Evolutionary conservation across 1,140 invertebrate genomes (phyloP).

Genomic region (Drosophila rhopaloa): DNA sequence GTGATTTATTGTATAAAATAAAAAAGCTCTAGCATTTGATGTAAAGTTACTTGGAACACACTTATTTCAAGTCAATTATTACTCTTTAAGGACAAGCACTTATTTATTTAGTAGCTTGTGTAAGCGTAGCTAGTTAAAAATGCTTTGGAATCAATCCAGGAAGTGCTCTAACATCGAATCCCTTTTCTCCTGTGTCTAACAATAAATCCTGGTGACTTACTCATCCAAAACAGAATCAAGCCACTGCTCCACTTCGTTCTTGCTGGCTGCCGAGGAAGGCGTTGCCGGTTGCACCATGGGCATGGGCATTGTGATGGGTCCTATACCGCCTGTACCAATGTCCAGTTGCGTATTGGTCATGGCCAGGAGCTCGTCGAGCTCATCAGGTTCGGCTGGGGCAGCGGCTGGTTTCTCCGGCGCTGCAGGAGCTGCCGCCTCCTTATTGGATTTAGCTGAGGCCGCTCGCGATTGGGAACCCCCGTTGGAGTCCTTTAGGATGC

Average conservation of each 20-base stretch:
- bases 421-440: not conserved
- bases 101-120: not conserved
- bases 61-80: not conserved
- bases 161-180: not conserved
- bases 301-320: conserved; percentile 28
- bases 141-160: not conserved
- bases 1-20: conserved; percentile 11
- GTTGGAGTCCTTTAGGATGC: conserved; percentile 50
- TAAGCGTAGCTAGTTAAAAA: not conserved
- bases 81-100: conserved; percentile 2
- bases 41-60: not conserved
- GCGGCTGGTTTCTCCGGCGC: not conserved
- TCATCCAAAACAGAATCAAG: conserved; percentile 78
- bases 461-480: conserved; percentile 38
- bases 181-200: not conserved
- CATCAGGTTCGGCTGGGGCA: conserved; percentile 46
- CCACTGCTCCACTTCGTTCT: conserved; percentile 81
- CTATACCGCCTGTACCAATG: conserved; percentile 2
- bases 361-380: conserved; percentile 74
- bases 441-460: conserved; percentile 37
- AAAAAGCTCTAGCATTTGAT: conserved; percentile 6
- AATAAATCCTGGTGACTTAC: conserved; percentile 16
- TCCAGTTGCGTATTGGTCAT: conserved; percentile 51
- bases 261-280: conserved; percentile 49
- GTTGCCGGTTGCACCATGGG: conserved; percentile 52